Base-by-base conservation (phyloP, 2,888 invertebrate genomes). In the Rotaria macrura region DNA sequence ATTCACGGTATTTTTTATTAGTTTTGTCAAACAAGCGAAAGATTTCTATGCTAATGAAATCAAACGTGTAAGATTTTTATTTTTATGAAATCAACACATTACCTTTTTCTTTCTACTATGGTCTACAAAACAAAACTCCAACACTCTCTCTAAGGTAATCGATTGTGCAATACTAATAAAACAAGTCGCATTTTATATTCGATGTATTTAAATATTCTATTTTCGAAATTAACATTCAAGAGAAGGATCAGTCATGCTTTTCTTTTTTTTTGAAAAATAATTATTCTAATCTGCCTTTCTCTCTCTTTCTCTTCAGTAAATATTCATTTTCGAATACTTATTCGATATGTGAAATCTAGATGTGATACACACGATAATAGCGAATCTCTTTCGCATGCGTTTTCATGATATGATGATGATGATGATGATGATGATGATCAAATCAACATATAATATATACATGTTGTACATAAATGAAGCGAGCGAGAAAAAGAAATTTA, bases 381-480 rank as follows among this genome's bases (percentile, higher is more conserved):
- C 4, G 65, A 14, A 65, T 65, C 34, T 65, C 65, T 65, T 10
- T 34, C 29, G 5, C 34, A 29, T 34, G 9, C 4, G 17, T 65
- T 34, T 65, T 14, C 14, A 34, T 65, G 4, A 34, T 34, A 2
- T 14, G 17, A 34, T 65, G 4, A 34, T 34, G 6, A 57, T 34
- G 34, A 65, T 65, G 34, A 65, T 10, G 34, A 57, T 65, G 34
- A 65, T 65, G 34, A 65, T 12, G 65, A 65, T 65, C 65, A 34
- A 65, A 65, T 65, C 65, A 65, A 34, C 65, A 29, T 65, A 65
- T 34, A 65, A 65, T 65, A 65, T 65, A 65, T 65, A 34, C 5
- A 65, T 65, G 65, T 65, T 34, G 65, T 34, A 65, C 65, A 65
- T 65, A 65, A 65, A 65, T 65, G 65, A 65, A 65, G 34, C 65